Evolutionary conservation across 2,888 invertebrate genomes (phyloP), one percentile per base, ranked within the genome.

Genomic region (Stenotaenia linearis): DNA sequence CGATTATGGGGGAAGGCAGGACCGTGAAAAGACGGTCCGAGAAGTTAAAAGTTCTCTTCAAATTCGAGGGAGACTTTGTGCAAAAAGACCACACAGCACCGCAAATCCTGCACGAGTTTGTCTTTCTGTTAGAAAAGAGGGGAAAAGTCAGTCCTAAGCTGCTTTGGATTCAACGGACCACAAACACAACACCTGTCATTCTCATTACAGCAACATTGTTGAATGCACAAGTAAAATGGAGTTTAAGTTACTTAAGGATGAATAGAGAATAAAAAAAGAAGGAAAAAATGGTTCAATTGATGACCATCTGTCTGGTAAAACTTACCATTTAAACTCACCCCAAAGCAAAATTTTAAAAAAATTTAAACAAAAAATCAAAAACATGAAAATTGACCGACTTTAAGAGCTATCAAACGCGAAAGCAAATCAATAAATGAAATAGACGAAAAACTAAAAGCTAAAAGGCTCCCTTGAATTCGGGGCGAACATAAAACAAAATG

Each of bases 11-110:
- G 69, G 69, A 28, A 69, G 69, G 69, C 25, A 69, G 25, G 69
- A 69, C 69, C 69, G 69, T 69, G 69, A 69, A 69, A 69, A 69
- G 69, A 69, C 69, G 69, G 50, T 69, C 69, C 69, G n/a, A 69
- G 69, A 69, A 69, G 69, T 69, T 69, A 69, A 69, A 69, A 69
- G 69, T 69, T 69, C 69, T 69, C 69, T 69, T 69, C 15, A 69
- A 69, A 69, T 28, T 69, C 69, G 69, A n/a, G 69, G 69, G 69
- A 69, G 69, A 69, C 69, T 50, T 50, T 69, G 69, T 69, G 69
- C 69, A 25, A 69, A 69, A 69, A 69, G 69, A 69, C 69, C 69
- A 69, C 69, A 69, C 69, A 69, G 69, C 25, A 69, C 69, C 69
- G 25, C 69, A 69, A 69, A 69, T 69, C 69, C 69, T 69, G 69